Base-by-base conservation (phyloP, 30 jellyfish, hydroid and myxozoan species). In the Phacellophora camtschatica region DNA sequence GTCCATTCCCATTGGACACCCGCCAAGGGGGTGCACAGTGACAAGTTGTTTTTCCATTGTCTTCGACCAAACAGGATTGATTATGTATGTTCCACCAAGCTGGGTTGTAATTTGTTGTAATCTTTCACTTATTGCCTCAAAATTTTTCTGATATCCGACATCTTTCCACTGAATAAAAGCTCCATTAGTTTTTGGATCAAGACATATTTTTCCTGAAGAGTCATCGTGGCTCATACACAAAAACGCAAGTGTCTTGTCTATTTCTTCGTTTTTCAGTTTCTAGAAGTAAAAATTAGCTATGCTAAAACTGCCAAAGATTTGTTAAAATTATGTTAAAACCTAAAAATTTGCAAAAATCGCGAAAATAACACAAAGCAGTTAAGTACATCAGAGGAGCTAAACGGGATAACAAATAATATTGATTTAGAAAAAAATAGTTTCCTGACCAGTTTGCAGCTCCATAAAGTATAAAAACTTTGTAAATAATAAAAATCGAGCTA, bases 21-120 rank as follows among this genome's bases (percentile, higher is more conserved):
- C 96, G 3, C 96, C 96, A 24, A 86, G 76, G 1, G 96, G 96
- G 53, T 86, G 96, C 1, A 69, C 96, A 49, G 96, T 75, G 0
- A 77, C 49, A 22, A 86, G 71, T 49, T 74, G 78, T 32, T 77
- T 86, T 41, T 76, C 88, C 25, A 77, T 48, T 4, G 70, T 39
- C 11, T 49, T 42, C 22, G 88, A 18, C 92, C 92, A 86, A 22
- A 70, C 74, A 0, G 96, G 96, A 36, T 86, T 86, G 63, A 31
- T 49, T 10, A 86, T 70, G 25, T 16, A 77, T 18, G 96, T 71
- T 12, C 96, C 96, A 7, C 87, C 90, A 22, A 86, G 27, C 41
- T 65, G 66, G 12, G 61, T 39, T 3, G 96, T 28, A 3, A 77
- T 66, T 12, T 67, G 83, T 36, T 24, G 58, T 56, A 86, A 31